These are phyloP conservation scores for Cydia splendana DNA, from an alignment of 1,140 invertebrate species.

Conservation along the genomic window DNA sequence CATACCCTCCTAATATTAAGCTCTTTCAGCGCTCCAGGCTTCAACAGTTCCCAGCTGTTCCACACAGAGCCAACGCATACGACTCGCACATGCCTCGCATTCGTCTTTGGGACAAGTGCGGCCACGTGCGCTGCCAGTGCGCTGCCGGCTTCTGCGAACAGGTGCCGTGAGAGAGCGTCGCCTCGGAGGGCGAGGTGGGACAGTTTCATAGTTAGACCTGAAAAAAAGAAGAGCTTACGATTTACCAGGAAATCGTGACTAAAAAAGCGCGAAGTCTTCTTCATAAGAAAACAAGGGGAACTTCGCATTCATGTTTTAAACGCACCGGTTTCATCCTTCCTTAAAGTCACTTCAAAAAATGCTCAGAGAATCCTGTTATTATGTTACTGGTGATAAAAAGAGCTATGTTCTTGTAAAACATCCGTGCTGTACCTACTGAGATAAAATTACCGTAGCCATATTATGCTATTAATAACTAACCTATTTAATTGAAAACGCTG, in stretches of 20 bases:
- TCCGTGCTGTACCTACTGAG: too few species aligned
- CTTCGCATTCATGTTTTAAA: too few species aligned
- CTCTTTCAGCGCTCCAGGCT: constrained; percentile 84
- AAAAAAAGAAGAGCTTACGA: constrained; percentile 34
- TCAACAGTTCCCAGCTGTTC: constrained; percentile 93
- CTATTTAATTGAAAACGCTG: too few species aligned
- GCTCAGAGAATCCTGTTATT: too few species aligned
- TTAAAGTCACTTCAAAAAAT: too few species aligned
- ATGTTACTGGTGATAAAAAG: too few species aligned
- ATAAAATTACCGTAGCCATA: too few species aligned
- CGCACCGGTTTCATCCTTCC: too few species aligned
- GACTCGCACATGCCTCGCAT: constrained; percentile 84
- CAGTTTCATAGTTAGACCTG: constrained; percentile 88
- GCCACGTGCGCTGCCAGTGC: constrained; percentile 88
- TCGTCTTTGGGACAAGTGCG: constrained; percentile 84
- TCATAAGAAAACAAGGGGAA: background rate
- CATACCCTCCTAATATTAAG: constrained; percentile 74
- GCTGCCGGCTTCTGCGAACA: constrained; percentile 90
- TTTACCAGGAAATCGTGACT: too few species aligned
- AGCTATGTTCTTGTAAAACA: too few species aligned
- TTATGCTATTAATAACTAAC: too few species aligned
- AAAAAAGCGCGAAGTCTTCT: too few species aligned
- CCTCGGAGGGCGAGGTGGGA: constrained; percentile 84
- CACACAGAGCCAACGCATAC: constrained; percentile 98
- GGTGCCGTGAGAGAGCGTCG: constrained; percentile 85